Evolutionary conservation across 2,113 vertebrate species (phyloP), one percentile per base, ranked within the genome.

Genomic region (Pitta sordida): DNA sequence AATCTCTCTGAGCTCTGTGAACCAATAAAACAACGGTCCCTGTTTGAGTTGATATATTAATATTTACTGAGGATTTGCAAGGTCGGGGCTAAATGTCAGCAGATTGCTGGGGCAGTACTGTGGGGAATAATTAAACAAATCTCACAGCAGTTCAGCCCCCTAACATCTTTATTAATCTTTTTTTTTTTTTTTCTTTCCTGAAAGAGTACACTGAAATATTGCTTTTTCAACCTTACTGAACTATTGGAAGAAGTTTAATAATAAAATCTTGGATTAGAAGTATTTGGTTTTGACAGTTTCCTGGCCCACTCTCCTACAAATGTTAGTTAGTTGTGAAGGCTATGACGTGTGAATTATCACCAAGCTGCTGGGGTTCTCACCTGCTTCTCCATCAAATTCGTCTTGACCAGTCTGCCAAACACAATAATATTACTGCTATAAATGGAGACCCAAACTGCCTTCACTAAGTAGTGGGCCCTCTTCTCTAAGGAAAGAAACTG

Each of bases 31-130:
- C 97, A 97, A 97, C 95, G 86, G 96, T 86, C 97, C 97, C 98
- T 98, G 97, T 98, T 98, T 98, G 98, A 97, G 97, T 97, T 98
- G 98, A 98, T 98, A 97, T 98, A 98, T 98, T 98, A 98, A 98
- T 98, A 98, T 98, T 98, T 98, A 98, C 98, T 97, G 97, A 98
- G 98, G 97, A 98, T 99, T 98, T 98, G 98, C 98, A 98, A 98
- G 98, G 98, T 98, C 97, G 96, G 96, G 98, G 98, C 98, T 98
- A 98, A 98, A 98, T 98, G 98, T 98, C 98, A 98, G 98, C 98
- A 98, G 98, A 98, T 98, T 98, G 98, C 98, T 96, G 98, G 98
- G 98, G 98, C 98, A 98, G 97, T 97, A 98, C 98, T 98, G 97
- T 96, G 94, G 98, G 98, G 97, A 98, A 98, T 97, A 98, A 98